Conservation (phyloP, 2,113 vertebrate genomes). For the Hemiscyllium ocellatum region DNA sequence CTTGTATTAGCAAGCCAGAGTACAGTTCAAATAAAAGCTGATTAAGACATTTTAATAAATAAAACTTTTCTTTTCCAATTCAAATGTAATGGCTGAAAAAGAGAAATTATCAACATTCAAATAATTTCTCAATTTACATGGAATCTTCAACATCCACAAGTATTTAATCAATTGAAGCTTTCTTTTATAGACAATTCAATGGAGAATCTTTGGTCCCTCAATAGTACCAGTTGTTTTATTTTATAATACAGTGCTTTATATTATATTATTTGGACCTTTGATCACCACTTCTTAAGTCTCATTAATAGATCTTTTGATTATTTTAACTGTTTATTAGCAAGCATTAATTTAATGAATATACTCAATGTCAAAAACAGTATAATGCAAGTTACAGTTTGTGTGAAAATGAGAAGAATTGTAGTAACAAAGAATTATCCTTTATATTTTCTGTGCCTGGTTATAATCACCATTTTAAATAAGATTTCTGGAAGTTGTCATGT, state of each 20-base stretch:
- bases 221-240: background rate
- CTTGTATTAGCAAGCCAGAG: background rate
- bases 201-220: background rate
- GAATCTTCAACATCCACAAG: background rate
- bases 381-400: background rate
- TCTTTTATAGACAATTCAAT: background rate
- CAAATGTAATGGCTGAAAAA: background rate
- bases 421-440: background rate
- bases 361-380: background rate
- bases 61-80: background rate
- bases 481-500: background rate
- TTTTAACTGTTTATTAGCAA: background rate
- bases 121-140: background rate
- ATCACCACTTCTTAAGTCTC: background rate
- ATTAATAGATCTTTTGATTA: background rate
- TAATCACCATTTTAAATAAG: background rate
- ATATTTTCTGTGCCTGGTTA: background rate
- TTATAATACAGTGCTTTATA: background rate
- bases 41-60: background rate
- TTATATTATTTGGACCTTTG: background rate
- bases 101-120: background rate
- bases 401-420: background rate
- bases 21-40: slow-evolving; percentile 2
- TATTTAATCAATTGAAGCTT: background rate
- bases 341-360: background rate